These are phyloP conservation scores for Tragulus kanchil DNA, from an alignment of 2,113 vertebrate genomes.

Conservation along the genomic window DNA sequence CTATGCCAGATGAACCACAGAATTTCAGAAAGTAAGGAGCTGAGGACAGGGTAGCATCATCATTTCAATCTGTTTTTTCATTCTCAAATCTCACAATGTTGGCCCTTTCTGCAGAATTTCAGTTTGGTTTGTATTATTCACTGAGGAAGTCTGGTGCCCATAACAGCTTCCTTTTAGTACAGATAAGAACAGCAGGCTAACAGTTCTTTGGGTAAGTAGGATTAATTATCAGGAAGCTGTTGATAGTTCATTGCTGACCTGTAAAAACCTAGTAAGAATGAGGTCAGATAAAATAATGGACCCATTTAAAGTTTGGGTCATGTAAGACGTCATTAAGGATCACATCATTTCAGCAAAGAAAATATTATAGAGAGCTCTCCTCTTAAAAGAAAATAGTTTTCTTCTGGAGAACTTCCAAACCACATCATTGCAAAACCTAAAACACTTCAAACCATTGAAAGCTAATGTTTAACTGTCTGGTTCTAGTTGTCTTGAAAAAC, in stretches of 20 bases:
- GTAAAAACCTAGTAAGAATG: conserved; percentile 85
- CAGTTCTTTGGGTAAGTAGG: conserved; percentile 86
- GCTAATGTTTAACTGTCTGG: conserved; percentile 83
- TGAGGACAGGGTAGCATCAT: background rate
- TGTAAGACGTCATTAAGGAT: conserved; percentile 81
- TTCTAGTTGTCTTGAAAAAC: conserved; percentile 71
- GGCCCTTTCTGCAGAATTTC: conserved; percentile 67
- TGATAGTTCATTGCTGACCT: conserved; percentile 86
- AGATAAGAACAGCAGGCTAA: conserved; percentile 87
- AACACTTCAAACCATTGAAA: conserved; percentile 76
- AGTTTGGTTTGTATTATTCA: conserved; percentile 75
- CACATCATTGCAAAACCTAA: conserved; percentile 86
- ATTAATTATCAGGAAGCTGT: conserved; percentile 89
- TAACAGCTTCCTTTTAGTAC: conserved; percentile 87
- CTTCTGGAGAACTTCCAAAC: conserved; percentile 84
- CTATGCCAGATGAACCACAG: too few relatives aligned
- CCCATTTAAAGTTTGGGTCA: conserved; percentile 86
- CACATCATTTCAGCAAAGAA: conserved; percentile 83
- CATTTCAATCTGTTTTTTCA: conserved; percentile 57
- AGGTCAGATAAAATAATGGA: conserved; percentile 85
- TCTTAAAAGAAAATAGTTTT: conserved; percentile 83
- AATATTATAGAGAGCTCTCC: conserved; percentile 78
- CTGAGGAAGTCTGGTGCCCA: conserved; percentile 80
- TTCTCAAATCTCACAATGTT: conserved; percentile 58
- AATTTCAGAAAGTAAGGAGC: conserved; percentile 21